These are phyloP conservation scores for Aleadryas rufinucha DNA, from an alignment of 2,113 vertebrate genomes.

Conservation along the genomic window DNA sequence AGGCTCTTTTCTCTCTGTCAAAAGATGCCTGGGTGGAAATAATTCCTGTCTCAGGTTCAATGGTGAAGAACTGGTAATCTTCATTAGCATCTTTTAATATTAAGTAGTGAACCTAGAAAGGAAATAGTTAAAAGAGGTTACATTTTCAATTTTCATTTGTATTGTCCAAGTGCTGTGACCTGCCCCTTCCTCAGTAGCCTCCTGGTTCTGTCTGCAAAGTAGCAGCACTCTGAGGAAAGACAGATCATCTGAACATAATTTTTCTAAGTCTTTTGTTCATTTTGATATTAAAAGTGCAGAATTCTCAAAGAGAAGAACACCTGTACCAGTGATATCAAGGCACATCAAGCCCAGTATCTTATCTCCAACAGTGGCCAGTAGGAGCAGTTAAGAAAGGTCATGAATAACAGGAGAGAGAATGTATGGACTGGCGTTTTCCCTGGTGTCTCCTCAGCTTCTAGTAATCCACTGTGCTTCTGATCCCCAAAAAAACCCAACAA, in stretches of 20 bases:
- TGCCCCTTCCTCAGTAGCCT: neutral
- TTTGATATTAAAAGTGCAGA: neutral
- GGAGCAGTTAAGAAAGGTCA: neutral
- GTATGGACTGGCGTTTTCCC: neutral
- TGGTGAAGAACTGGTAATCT: conserved; percentile 82
- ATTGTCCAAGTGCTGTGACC: neutral
- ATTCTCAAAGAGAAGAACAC: neutral
- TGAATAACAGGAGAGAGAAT: neutral
- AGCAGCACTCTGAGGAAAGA: neutral
- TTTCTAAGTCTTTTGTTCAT: neutral
- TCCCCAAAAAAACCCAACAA: neutral
- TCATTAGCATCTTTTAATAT: conserved; percentile 82
- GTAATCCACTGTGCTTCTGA: neutral
- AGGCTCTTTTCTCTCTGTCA: conserved; percentile 86
- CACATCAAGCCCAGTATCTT: neutral
- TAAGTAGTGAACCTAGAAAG: conserved; percentile 76
- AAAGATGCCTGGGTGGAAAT: conserved; percentile 78
- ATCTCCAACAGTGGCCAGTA: neutral
- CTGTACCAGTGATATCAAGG: neutral
- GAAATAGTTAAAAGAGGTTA: neutral
- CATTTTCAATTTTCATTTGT: neutral
- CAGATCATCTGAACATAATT: neutral
- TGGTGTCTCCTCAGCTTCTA: neutral
- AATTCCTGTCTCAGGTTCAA: conserved; percentile 75
- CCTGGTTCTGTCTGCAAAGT: neutral